A percentile compares a stretch with the other conserved stretches of the same genome.
These are phyloP conservation scores for Chionomys nivalis DNA, from an alignment of 2,113 vertebrate species.

Conservation along the genomic window DNA sequence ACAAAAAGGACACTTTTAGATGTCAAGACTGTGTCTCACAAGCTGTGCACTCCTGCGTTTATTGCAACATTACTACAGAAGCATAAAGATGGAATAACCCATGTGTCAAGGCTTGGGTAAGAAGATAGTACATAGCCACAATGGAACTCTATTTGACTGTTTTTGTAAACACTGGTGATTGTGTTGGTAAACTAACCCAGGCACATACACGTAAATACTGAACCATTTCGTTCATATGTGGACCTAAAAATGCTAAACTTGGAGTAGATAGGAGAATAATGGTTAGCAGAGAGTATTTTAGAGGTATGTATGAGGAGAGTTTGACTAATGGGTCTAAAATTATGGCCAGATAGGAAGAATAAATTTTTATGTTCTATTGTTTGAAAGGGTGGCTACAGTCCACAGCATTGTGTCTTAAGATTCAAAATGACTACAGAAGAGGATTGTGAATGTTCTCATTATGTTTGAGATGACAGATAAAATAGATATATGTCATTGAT, in stretches of 20 bases:
- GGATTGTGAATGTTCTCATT: not conserved
- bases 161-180: not conserved
- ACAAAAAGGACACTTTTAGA: not conserved
- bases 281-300: not conserved
- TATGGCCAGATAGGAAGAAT: not conserved
- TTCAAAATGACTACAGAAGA: not conserved
- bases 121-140: not conserved
- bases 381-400: not conserved
- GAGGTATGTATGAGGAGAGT: not conserved
- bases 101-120: not conserved
- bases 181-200: not conserved
- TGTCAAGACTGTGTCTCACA: not conserved
- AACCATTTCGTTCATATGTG: not conserved
- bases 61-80: not conserved
- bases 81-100: not conserved
- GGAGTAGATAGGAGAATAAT: not conserved
- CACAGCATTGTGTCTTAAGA: not conserved
- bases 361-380: not conserved
- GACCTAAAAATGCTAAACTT: not conserved
- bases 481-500: not conserved
- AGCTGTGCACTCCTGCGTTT: not conserved
- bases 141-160: not conserved
- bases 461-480: not conserved
- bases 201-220: not conserved
- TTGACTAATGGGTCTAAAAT: not conserved